Percentiles rank a stretch among this genome's conserved stretches.
These are phyloP conservation scores for Oscheius onirici DNA, from an alignment of 2,888 invertebrate genomes.

Conservation along the genomic window DNA sequence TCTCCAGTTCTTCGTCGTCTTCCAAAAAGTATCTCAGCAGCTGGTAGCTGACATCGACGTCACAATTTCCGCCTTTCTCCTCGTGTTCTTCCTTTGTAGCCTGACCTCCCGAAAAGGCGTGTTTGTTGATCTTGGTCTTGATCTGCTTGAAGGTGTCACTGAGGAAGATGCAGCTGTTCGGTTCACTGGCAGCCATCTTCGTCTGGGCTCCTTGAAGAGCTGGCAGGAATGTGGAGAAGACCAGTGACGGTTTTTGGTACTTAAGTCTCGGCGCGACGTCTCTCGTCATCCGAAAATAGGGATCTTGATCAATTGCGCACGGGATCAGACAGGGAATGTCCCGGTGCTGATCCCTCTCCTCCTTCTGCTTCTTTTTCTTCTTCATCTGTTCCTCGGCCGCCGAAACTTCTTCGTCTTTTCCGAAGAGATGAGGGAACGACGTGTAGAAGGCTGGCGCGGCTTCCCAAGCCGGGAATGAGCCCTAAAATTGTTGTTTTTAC, in stretches of 20 bases:
- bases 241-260: conserved; percentile 85
- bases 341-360: too few species aligned
- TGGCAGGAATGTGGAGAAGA: conserved; percentile 86
- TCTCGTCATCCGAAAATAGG: conserved; percentile 97
- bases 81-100: conserved; percentile 89
- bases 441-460: conserved; percentile 83
- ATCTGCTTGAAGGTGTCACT: conserved; percentile 93
- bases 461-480: conserved; percentile 90
- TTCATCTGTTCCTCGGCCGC: too few species aligned
- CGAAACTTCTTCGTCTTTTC: conserved; percentile 75
- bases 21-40: too few species aligned
- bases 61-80: conserved; percentile 87
- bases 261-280: conserved; percentile 96
- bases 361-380: too few species aligned
- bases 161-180: conserved; percentile 91
- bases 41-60: too few species aligned
- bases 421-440: conserved; percentile 72
- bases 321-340: conserved; percentile 88
- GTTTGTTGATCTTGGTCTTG: conserved; percentile 92
- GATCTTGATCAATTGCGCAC: conserved; percentile 99
- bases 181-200: conserved; percentile 97
- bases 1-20: too few species aligned
- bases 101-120: conserved; percentile 97
- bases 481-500: conserved; percentile 20
- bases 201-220: conserved; percentile 94